phyloP scores from a whole-genome alignment of 2,113 vertebrate species.

The Xyliphius kryptos region DNA sequence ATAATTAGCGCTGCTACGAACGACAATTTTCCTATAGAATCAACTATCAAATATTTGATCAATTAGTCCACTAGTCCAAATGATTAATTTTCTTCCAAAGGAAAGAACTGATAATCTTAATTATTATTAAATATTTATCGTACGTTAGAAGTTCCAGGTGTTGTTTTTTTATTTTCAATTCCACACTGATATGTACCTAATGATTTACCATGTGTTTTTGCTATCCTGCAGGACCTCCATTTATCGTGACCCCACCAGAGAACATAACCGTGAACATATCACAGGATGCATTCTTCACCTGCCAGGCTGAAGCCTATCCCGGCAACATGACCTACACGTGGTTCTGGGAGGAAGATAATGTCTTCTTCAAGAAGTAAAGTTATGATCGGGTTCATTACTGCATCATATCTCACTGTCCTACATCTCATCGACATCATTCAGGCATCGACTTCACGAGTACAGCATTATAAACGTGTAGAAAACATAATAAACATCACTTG shows the following conservation, averaged over 20 bases:
- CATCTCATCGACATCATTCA: background rate
- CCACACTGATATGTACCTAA: no score
- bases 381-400: conserved; percentile 58
- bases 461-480: background rate
- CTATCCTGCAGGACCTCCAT: conserved; percentile 58
- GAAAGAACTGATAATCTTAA: no score
- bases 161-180: no score
- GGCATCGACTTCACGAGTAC: background rate
- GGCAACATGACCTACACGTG: conserved; percentile 98
- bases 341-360: conserved; percentile 97
- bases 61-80: no score
- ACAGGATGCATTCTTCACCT: conserved; percentile 97
- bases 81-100: no score
- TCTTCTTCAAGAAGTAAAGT: conserved; percentile 98
- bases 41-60: no score
- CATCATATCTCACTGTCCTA: conserved; percentile 21
- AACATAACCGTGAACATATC: conserved; percentile 99
- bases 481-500: no score
- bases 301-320: conserved; percentile 96
- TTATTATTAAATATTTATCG: no score
- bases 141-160: no score
- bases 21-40: no score
- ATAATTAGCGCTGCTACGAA: no score
- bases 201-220: background rate
- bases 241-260: conserved; percentile 92